Evolutionary conservation across 2,888 invertebrate genomes (phyloP), one percentile per base, ranked within the genome.

Genomic region (Tridacna gigas): DNA sequence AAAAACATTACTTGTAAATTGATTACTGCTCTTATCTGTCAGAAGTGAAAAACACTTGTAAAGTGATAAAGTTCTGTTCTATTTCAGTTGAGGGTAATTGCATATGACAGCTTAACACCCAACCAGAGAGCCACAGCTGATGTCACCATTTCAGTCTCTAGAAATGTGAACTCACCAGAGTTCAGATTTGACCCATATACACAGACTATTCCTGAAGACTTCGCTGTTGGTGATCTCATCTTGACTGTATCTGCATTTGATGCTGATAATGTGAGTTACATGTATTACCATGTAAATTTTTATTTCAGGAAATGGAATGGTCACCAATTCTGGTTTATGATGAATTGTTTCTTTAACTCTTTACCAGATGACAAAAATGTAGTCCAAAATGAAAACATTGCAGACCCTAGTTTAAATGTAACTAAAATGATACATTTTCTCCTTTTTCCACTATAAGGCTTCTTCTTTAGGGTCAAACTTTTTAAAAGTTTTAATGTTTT

Each of bases 101-200:
- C 92, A 0, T 92, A 89, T 86, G 93, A 93, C 85, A 90, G 89
- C 66, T 83, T 89, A 11, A 91, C 90, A 56, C 93, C 93, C 15
- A 76, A 76, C 20, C 89, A 91, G 82, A 89, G 83, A 48, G 91
- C 91, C 3, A 90, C 91, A 45, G 90, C 92, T 11, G 84, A 91
- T 71, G 91, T 93, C 15, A 79, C 83, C 0, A 91, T 94, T 48
- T 81, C 83, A 45, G 91, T 94, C 2, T 79, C 82, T 0, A 86
- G 93, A 20, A 94, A 94, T 81, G 90, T 91, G 45, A 91, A 93
- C 80, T 65, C 84, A 4, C 94, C 94, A 22, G 61, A 81, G 0
- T 94, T 94, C 89, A 51, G 74, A 20, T 74, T 76, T 7, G 71
- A 65, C 7, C 74, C 84, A 7, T 94, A 92, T 85, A 75, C 81